Evolutionary conservation across 2,113 vertebrate species (phyloP).

Genomic region (Nesoenas mayeri): DNA sequence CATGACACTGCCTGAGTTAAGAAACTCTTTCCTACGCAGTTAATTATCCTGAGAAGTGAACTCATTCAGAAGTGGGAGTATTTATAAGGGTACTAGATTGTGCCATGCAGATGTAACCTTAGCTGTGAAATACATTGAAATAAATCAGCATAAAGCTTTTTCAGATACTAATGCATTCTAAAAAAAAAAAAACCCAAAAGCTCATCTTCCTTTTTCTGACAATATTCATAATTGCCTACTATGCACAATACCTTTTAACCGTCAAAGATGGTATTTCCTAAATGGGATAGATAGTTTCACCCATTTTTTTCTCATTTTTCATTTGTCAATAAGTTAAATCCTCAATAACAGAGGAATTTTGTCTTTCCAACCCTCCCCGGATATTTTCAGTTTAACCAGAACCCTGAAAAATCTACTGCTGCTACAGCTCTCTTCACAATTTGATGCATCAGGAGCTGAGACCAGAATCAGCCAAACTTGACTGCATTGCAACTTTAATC

Average conservation of each 20-base stretch:
- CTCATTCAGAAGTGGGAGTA: not conserved
- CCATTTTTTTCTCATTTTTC: not conserved
- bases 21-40: not conserved
- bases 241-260: not conserved
- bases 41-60: not conserved
- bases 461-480: not conserved
- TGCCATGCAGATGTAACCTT: not conserved
- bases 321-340: not conserved
- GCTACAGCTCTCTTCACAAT: not conserved
- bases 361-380: not conserved
- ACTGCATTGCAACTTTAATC: not conserved
- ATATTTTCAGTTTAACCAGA: not conserved
- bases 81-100: not conserved
- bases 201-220: not conserved
- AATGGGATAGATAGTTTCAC: not conserved
- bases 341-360: not conserved
- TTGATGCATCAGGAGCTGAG: not conserved
- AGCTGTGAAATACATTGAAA: not conserved
- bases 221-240: not conserved
- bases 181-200: not conserved
- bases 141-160: not conserved
- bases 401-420: not conserved
- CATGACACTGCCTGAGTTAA: not conserved
- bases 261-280: not conserved
- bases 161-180: not conserved